These are phyloP conservation scores for Girardinichthys multiradiatus DNA, from an alignment of 2,113 vertebrate species.

Conservation along the genomic window DNA sequence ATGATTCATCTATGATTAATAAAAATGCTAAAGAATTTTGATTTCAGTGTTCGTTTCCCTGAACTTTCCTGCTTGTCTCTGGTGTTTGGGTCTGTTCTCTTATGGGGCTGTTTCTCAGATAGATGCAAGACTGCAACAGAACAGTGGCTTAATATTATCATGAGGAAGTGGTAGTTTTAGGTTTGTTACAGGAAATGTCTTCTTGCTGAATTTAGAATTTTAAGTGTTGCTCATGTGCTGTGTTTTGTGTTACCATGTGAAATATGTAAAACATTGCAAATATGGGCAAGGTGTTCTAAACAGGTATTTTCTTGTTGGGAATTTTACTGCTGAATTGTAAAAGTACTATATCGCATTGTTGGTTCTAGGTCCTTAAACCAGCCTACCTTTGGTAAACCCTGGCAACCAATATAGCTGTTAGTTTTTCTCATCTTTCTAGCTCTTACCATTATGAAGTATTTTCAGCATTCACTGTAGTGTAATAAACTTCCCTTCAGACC, in stretches of 20 bases:
- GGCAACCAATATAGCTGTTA: too few relatives aligned
- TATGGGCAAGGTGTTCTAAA: not conserved
- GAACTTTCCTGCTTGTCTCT: not conserved
- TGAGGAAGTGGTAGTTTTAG: not conserved
- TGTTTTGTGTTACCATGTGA: not conserved
- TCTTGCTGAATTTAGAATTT: not conserved
- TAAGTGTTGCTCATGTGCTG: not conserved
- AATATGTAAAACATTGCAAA: too few relatives aligned
- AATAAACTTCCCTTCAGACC: not conserved
- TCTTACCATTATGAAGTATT: not conserved
- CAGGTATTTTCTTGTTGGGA: not conserved
- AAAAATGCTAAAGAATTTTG: not conserved
- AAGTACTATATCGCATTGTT: not conserved
- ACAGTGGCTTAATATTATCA: not conserved
- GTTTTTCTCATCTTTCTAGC: not conserved
- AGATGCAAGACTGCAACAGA: not conserved
- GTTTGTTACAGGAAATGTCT: constrained; percentile 2
- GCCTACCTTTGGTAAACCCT: too few relatives aligned
- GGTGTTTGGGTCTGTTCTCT: not conserved
- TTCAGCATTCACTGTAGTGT: not conserved
- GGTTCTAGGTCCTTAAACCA: not conserved
- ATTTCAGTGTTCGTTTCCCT: not conserved
- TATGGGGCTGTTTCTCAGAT: not conserved
- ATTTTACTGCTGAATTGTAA: not conserved
- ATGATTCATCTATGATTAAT: not conserved